Evolutionary conservation across 2,797 vertebrate species (phyloP), one percentile per base, ranked within the genome.

Genomic region (Neoniphon sammara): DNA sequence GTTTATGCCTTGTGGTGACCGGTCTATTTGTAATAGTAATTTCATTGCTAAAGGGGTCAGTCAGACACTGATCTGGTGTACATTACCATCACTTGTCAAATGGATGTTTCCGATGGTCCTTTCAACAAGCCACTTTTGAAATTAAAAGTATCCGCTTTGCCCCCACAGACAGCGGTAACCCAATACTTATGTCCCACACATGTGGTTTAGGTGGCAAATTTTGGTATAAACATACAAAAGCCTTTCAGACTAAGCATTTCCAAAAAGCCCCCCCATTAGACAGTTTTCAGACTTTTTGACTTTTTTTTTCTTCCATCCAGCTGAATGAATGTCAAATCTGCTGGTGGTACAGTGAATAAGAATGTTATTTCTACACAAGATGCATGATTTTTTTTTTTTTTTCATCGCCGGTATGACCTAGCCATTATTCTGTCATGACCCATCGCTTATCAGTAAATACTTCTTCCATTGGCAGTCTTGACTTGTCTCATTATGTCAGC

Each of bases 121-220:
- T 86, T 91, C 89, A 92, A 89, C 89, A 83, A 89, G 81, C 81
- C 83, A 80, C 84, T 88, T 91, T 88, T 81, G 54, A 23, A 70
- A 81, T 80, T 73, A 82, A 79, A 86, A 79, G 80, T 83, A 91
- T 92, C 92, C 90, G 88, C 86, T 89, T 89, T 84, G 85, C 87
- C 88, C 90, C 90, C 90, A 85, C 91, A 90, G 85, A 89, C 87
- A 80, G 61, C 75, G 66, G 90, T 73, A 90, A 92, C 88, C 88
- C 66, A 84, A 89, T 87, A 89, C 88, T 89, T 88, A 85, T 52
- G 55, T 81, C 89, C 91, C 87, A 92, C 90, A 89, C 87, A 75
- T 91, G 92, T 88, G 91, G 91, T 91, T 88, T 85, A 81, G 85
- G 88, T 90, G 89, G 89, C 90, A 90, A 79, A 89, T 88, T 81